Evolutionary conservation across 2,888 invertebrate species (phyloP).

Genomic region (Stramonita haemastoma): DNA sequence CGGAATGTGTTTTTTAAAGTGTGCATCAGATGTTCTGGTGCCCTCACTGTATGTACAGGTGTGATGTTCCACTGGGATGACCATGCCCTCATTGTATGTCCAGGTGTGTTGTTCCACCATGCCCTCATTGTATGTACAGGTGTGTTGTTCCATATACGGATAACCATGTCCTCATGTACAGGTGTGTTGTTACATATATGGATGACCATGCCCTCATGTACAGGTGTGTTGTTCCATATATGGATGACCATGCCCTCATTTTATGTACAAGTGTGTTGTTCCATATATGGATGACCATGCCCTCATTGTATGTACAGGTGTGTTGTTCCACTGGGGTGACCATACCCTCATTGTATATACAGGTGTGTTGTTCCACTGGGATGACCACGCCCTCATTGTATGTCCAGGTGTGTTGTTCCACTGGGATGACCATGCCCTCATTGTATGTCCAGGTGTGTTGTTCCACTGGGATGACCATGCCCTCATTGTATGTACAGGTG

Average conservation of each 20-base stretch:
- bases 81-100: not conserved
- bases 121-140: too few species aligned
- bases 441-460: conserved; percentile 84
- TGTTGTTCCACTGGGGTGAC: conserved; percentile 83
- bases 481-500: conserved; percentile 88
- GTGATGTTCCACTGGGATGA: not conserved
- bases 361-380: conserved; percentile 87
- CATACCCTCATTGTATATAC: conserved; percentile 57
- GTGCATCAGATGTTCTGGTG: too few species aligned
- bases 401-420: conserved; percentile 90
- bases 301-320: conserved; percentile 89
- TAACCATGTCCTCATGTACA: too few species aligned
- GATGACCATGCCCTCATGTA: not conserved
- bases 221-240: not conserved
- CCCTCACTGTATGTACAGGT: not conserved
- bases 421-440: conserved; percentile 71
- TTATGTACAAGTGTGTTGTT: conserved; percentile 85
- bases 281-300: conserved; percentile 75
- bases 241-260: conserved; percentile 67
- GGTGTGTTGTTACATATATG: too few species aligned
- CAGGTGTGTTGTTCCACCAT: not conserved
- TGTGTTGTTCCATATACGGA: too few species aligned
- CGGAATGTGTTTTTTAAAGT: too few species aligned
- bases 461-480: conserved; percentile 79
- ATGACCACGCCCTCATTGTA: conserved; percentile 84